These are phyloP conservation scores for Amphimallon solstitiale DNA, from an alignment of 2,888 invertebrate genomes.

Conservation along the genomic window DNA sequence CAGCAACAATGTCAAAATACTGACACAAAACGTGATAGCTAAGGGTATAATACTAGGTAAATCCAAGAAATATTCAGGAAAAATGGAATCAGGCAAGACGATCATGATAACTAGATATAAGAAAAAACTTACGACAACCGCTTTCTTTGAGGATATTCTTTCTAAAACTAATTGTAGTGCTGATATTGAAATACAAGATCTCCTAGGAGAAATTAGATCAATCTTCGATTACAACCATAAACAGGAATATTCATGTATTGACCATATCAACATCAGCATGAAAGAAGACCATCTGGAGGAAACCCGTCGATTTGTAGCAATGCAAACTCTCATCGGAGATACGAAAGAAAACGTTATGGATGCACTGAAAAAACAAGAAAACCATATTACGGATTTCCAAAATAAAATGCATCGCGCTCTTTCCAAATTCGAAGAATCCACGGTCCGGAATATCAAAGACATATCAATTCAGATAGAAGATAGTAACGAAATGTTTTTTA, in stretches of 20 bases:
- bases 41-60: conserved; percentile 36
- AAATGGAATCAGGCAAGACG: background rate
- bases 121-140: background rate
- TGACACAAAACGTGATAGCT: conserved; percentile 30
- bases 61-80: conserved; percentile 33
- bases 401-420: no score
- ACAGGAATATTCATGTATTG: background rate
- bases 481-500: no score
- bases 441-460: no score
- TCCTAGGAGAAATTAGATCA: no score
- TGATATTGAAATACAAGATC: no score
- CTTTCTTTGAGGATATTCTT: conserved; percentile 2
- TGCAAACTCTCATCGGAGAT: background rate
- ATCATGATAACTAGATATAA: background rate
- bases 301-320: background rate
- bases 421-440: no score
- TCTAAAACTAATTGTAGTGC: no score
- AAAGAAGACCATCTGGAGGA: background rate
- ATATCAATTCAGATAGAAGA: no score
- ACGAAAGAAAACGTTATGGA: background rate
- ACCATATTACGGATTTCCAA: no score
- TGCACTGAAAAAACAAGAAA: background rate
- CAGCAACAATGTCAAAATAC: background rate
- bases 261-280: background rate
- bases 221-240: no score